Conservation (phyloP, 2,797 vertebrate species). For the Gymnocypris eckloni region DNA sequence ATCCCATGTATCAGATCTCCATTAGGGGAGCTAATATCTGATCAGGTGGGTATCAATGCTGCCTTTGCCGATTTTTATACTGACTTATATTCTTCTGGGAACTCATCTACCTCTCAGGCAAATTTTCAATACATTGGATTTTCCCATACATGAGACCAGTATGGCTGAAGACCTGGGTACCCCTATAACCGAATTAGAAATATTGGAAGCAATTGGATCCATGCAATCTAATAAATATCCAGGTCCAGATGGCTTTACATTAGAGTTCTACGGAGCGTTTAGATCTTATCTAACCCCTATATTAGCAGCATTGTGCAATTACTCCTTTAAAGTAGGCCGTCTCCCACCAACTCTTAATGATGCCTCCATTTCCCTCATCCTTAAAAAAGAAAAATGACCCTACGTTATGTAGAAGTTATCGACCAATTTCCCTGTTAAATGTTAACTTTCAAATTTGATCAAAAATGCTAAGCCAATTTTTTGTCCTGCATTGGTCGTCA, state of each 20-base stretch:
- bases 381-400: neutral
- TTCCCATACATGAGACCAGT: neutral
- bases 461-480: neutral
- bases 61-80: neutral
- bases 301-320: neutral
- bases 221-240: neutral
- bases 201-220: neutral
- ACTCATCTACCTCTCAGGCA: too few species aligned
- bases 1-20: neutral
- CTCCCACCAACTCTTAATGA: neutral
- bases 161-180: neutral
- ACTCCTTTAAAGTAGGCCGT: neutral
- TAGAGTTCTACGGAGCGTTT: too few species aligned
- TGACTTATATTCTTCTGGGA: neutral
- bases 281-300: neutral
- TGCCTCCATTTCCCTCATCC: neutral
- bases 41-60: neutral
- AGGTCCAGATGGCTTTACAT: too few species aligned
- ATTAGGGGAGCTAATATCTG: neutral
- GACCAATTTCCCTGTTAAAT: slow-evolving; percentile 8
- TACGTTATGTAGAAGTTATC: neutral
- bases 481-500: too few species aligned
- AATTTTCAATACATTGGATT: neutral
- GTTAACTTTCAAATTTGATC: neutral
- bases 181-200: neutral